Evolutionary conservation across 2,797 vertebrate species (phyloP), one percentile per base, ranked within the genome.

Genomic region (Acanthurus tractus): DNA sequence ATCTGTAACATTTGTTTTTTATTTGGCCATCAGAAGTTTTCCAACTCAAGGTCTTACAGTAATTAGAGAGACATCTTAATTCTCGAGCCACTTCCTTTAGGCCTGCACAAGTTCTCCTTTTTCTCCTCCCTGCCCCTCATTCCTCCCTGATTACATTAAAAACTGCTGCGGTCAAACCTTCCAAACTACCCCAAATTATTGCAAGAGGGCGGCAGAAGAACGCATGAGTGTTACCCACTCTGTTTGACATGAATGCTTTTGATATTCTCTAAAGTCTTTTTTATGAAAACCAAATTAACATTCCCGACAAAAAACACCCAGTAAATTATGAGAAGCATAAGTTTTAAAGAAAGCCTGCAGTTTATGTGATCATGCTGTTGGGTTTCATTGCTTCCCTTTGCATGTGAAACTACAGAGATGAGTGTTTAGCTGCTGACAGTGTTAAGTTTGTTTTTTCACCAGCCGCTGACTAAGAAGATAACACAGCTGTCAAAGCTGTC

Each of bases 1-100:
- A 86, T 90, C 82, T 88, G 81, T 76, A 92, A 90, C 91, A 93
- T 93, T 92, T 94, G 93, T 88, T 94, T 93, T 93, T 91, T 90
- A 91, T 94, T 94, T 92, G 75, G 76, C 81, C 85, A 81, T 89
- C 85, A 82, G 77, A 84, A 50, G 76, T 90, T 93, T 92, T 89
- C 88, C 84, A 85, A 74, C 62, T 85, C 79, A 82, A 36, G 70
- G 72, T 87, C 87, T 89, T 68, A 52, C 36, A 85, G 87, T 88
- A 90, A 92, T 93, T 91, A 89, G 78, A 91, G 82, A 86, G 86
- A 90, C 74, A 10, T 88, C 88, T 91, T 92, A 88, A 93, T 92
- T 93, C 89, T 91, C 40, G 63, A 81, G 88, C 87, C 88, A 88
- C 89, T 93, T 93, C 89, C 93, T 90, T 81, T 65, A 65, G 81